These are phyloP conservation scores for Cirrhinus molitorella DNA, from an alignment of 2,797 vertebrate species.

Conservation along the genomic window DNA sequence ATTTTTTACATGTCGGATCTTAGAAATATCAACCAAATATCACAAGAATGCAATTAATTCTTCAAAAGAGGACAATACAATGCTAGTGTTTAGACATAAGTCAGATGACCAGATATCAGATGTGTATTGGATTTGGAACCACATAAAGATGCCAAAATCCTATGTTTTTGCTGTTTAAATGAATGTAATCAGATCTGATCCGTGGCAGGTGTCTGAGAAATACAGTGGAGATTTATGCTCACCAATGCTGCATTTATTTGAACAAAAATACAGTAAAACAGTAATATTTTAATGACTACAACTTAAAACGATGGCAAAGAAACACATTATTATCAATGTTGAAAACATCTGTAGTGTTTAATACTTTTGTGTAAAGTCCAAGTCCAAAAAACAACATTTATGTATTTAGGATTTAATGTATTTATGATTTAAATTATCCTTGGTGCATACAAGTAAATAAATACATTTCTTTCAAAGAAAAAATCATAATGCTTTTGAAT, in stretches of 20 bases:
- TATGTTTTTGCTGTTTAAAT: neutral
- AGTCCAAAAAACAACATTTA: no score
- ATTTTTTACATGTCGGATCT: neutral
- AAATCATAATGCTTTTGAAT: neutral
- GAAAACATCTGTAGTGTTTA: neutral
- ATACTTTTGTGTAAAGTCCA: no score
- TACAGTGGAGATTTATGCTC: neutral
- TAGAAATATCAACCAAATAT: neutral
- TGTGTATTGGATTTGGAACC: neutral
- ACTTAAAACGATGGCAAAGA: no score
- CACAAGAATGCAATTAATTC: neutral
- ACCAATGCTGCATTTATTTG: neutral
- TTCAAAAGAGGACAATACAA: neutral
- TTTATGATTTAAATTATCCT: no score
- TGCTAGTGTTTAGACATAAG: neutral
- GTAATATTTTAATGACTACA: neutral
- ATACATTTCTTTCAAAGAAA: no score
- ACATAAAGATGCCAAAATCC: neutral
- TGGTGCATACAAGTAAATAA: no score
- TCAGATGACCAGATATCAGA: neutral
- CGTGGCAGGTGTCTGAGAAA: neutral
- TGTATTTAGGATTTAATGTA: no score
- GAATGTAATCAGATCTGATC: neutral
- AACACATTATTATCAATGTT: no score
- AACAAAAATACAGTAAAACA: neutral